Evolutionary conservation across 2,113 vertebrate genomes (phyloP), one percentile per base, ranked within the genome.

Genomic region (Oxyruncus cristatus): DNA sequence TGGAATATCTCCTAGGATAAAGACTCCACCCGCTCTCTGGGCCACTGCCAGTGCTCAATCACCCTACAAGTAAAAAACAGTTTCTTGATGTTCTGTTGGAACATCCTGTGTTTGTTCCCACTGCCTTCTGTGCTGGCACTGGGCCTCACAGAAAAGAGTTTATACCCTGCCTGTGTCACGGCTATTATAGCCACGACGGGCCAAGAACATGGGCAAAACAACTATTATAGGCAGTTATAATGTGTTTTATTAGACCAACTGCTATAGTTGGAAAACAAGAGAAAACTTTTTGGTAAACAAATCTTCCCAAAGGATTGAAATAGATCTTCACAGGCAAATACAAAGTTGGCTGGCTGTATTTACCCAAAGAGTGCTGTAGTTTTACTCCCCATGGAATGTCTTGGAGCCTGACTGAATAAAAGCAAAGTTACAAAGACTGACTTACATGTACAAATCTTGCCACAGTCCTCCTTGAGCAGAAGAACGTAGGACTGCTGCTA

Each of bases 251-350:
- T 39, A 55, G 61, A 62, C 21, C 27, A 68, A 44, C 41, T 52
- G 16, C 16, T 78, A 35, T 7, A 61, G 74, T 6, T 68, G 24
- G 47, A 95, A 94, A 93, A 72, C 14, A 78, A 33, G 73, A 93
- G 12, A 71, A 47, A 93, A 91, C 11, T 23, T 89, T 95, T 82
- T 78, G 30, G 42, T 71, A 89, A 91, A 93, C 73, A 94, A 78
- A 41, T 63, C 28, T 33, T 93, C 87, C 61, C 77, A 75, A 33
- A 62, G 42, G 66, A 63, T 4, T 75, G 56, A 75, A 93, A 47
- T 14, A 81, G 39, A 46, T 35, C 30, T 96, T 94, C 37, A 23
- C 56, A 87, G 59, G 50, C 65, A 91, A 91, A 77, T 67, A 35
- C 21, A 71, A 91, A 81, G 42, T 78, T 87, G 65, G 9, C 61